Conservation (phyloP, 2,888 invertebrate genomes). For the Physocephala rufipes region DNA sequence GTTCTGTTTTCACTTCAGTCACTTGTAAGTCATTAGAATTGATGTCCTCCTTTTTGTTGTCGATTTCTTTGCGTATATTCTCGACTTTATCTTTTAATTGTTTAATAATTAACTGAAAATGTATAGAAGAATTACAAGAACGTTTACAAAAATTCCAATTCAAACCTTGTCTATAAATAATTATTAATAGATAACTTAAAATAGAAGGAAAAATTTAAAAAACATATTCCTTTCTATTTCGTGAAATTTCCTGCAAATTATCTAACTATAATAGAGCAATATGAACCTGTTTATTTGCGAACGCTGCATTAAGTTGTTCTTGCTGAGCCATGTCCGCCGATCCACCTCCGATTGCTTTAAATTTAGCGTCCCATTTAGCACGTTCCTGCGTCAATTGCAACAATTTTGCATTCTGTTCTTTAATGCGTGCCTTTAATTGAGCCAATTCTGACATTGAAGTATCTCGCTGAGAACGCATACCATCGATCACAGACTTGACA, state of each 20-base stretch:
- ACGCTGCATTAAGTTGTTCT: constrained; percentile 71
- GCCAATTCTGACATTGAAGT: constrained; percentile 88
- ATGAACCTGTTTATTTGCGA: constrained; percentile 70
- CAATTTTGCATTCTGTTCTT: constrained; percentile 85
- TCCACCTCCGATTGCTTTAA: constrained; percentile 53
- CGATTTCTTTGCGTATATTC: constrained; percentile 81
- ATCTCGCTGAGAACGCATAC: constrained; percentile 93
- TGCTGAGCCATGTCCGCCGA: constrained; percentile 66
- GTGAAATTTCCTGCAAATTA: not conserved
- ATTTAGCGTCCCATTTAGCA: constrained; percentile 78
- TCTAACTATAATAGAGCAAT: not conserved
- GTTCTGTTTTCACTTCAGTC: constrained; percentile 75
- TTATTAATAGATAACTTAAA: no score
- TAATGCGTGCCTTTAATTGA: constrained; percentile 80
- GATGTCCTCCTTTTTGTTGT: constrained; percentile 80
- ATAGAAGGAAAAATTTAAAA: not conserved
- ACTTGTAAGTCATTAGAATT: constrained; percentile 82
- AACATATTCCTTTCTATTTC: not conserved
- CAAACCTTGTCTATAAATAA: no score
- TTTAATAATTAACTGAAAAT: constrained; percentile 72
- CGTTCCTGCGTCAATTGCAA: constrained; percentile 85
- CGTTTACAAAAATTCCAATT: no score
- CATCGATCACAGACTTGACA: constrained; percentile 95
- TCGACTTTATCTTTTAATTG: constrained; percentile 77
- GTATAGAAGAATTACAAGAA: constrained; percentile 36